Conservation (phyloP, 2,888 invertebrate genomes). For the Bombylius major region DNA sequence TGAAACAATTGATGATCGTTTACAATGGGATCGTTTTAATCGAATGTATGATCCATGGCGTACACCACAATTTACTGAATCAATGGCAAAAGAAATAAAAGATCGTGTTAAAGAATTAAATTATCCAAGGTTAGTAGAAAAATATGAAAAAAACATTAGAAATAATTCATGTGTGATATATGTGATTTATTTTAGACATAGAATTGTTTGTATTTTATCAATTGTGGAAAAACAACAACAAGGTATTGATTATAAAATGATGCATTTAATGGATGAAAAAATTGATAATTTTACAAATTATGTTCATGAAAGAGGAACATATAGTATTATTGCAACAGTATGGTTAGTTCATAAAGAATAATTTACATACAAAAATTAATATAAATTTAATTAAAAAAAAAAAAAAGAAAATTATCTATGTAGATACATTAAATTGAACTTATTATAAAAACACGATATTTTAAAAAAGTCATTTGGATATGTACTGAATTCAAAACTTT, state of each 20-base stretch:
- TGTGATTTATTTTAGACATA: slow-evolving; percentile 22
- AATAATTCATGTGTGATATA: neutral
- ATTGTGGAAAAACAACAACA: slow-evolving; percentile 34
- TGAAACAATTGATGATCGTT: slow-evolving; percentile 29
- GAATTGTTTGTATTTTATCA: slow-evolving; percentile 33
- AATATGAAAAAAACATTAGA: neutral
- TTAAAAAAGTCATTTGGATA: no score
- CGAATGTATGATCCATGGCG: slow-evolving; percentile 36
- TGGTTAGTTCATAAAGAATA: slow-evolving; percentile 33
- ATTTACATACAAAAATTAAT: neutral
- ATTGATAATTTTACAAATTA: slow-evolving; percentile 32
- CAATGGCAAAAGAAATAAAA: slow-evolving; percentile 28
- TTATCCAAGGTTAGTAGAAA: slow-evolving; percentile 23
- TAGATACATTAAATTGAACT: no score
- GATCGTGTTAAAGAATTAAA: slow-evolving; percentile 30
- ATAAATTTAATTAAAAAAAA: no score
- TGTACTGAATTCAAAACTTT: no score
- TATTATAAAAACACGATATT: no score
- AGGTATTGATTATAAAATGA: slow-evolving; percentile 30
- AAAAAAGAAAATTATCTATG: no score
- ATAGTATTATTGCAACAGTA: slow-evolving; percentile 30
- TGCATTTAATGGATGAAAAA: slow-evolving; percentile 30
- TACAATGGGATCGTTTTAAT: slow-evolving; percentile 33
- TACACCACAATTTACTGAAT: slow-evolving; percentile 29
- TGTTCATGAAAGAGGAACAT: slow-evolving; percentile 31